Conservation (phyloP, 2,797 vertebrate species). For the Tenualosa thibaudeaui region DNA sequence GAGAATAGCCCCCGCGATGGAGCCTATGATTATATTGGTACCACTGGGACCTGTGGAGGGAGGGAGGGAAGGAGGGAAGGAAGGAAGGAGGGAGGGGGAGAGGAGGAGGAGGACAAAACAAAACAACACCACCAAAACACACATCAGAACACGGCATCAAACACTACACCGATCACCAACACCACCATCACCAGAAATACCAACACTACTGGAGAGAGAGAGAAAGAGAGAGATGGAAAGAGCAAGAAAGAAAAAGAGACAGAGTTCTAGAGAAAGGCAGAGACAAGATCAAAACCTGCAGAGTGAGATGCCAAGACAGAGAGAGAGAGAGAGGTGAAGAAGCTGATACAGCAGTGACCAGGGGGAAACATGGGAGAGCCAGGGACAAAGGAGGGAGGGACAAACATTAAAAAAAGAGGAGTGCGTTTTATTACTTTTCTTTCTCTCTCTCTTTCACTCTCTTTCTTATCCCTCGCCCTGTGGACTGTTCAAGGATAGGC, state of each 20-base stretch:
- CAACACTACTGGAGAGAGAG: constrained; percentile 39
- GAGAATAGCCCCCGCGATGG: constrained; percentile 94
- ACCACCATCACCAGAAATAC: constrained; percentile 47
- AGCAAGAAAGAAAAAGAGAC: constrained; percentile 17
- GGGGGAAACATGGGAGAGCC: not conserved
- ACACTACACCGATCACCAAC: constrained; percentile 64
- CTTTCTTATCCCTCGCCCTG: not conserved
- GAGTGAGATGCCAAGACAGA: not conserved
- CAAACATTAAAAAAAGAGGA: not conserved
- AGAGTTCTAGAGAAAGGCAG: not conserved
- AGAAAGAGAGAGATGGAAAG: constrained; percentile 1
- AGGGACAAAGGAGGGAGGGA: not conserved
- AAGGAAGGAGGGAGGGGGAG: constrained; percentile 50
- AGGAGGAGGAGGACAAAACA: constrained; percentile 62
- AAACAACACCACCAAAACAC: constrained; percentile 76
- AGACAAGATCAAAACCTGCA: not conserved
- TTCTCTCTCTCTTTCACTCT: not conserved
- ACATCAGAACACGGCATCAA: constrained; percentile 68
- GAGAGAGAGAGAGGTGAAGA: not conserved
- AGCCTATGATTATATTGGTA: constrained; percentile 98
- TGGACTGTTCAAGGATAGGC: not conserved
- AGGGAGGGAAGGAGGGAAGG: constrained; percentile 56
- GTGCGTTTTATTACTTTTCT: constrained; percentile 19
- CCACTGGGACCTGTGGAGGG: constrained; percentile 92
- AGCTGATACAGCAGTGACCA: not conserved